A percentile compares a stretch with the other conserved stretches of the same genome.
phyloP scores from a whole-genome alignment of 2,888 invertebrate species.

The Cenopis cana region DNA sequence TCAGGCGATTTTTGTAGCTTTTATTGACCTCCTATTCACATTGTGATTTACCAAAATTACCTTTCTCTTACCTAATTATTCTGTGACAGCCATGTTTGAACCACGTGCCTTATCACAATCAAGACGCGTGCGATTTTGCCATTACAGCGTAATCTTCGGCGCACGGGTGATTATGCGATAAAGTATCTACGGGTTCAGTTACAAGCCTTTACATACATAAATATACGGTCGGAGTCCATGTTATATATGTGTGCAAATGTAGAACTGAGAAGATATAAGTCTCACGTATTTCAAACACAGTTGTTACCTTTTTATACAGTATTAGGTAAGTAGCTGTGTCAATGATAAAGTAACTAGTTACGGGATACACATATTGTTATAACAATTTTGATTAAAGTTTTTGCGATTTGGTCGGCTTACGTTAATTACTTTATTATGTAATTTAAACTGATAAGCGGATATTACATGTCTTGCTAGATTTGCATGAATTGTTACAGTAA shows the following conservation, averaged over 20 bases:
- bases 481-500: background rate
- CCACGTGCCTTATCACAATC: conserved; percentile 67
- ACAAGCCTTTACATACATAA: conserved; percentile 9
- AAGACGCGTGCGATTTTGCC: conserved; percentile 58
- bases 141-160: conserved; percentile 32
- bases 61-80: conserved; percentile 50
- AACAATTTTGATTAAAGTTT: conserved; percentile 3
- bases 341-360: background rate
- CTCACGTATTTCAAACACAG: background rate
- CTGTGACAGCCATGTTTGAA: conserved; percentile 52
- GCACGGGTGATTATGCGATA: conserved; percentile 33
- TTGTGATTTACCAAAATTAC: background rate
- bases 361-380: conserved; percentile 2
- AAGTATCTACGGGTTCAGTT: conserved; percentile 28
- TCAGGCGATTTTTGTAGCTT: too few relatives aligned
- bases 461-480: conserved; percentile 1
- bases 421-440: conserved; percentile 1
- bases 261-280: background rate
- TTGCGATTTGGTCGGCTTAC: conserved; percentile 3
- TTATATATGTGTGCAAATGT: background rate
- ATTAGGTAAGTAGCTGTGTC: background rate
- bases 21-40: too few relatives aligned
- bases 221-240: conserved; percentile 2
- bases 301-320: background rate
- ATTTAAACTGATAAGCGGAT: background rate